Evolutionary conservation across 2,797 vertebrate genomes (phyloP), one percentile per base, ranked within the genome.

Genomic region (Poeciliopsis presidionis): DNA sequence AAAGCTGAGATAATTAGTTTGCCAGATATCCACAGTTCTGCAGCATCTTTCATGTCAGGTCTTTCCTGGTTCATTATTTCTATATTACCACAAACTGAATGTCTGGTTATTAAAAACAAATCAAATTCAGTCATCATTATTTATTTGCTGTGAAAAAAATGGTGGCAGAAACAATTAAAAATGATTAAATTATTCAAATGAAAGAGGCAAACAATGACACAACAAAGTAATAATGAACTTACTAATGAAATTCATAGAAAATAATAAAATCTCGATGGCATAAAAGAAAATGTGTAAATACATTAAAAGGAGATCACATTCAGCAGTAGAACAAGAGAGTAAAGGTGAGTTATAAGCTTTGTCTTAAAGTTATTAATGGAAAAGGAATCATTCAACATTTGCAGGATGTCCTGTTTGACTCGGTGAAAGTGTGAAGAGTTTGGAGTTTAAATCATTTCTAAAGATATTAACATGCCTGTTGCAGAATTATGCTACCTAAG

Each of bases 1-100:
- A 72, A 18, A 73, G 12, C 39, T 22, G 28, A 75, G 67, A 28
- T 71, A 71, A 71, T 71, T 71, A 71, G 67, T 46, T 71, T 28
- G 13, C 67, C 43, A 71, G 67, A 70, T 70, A 28, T n/a, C 67
- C 67, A 46, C 67, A 71, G 43, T 46, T 71, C 67, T 45, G 73
- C 43, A 61, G 28, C 9, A 73, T 75, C 18, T 76, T 18, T 28
- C 14, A 16, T 72, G 36, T 75, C 45, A 36, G 4, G 11, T 65
- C 18, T 36, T 57, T 25, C 13, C 67, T 73, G 43, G 14, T 73
- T 39, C 57, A 45, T 61, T n/a, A 74, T 57, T 74, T 57, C 28
- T 61, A 61, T 30, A 73, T 33, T 3, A 57, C 33, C 36, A n/a
- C 51, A 61, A 39, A 18, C 41, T 61, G n/a, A 61, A 61, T 61